A percentile compares a stretch with the other conserved stretches of the same genome.
Evolutionary conservation across 1,140 invertebrate species (phyloP).

Genomic region (Pseudomyrmex flavicornis): DNA sequence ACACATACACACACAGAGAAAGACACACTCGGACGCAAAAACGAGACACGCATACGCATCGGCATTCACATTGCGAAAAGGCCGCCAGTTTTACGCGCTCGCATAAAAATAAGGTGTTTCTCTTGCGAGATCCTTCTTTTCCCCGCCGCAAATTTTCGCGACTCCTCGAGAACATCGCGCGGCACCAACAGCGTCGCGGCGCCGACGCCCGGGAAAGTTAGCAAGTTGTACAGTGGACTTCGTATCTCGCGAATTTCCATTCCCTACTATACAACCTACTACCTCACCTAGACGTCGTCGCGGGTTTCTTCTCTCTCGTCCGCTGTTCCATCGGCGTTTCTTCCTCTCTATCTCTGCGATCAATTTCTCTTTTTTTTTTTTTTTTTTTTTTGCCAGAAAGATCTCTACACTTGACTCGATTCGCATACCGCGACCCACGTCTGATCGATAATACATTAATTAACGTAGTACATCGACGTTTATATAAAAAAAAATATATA

Average conservation of each 20-base stretch:
- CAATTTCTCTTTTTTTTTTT: constrained; percentile 20
- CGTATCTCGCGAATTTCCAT: constrained; percentile 87
- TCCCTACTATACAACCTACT: constrained; percentile 92
- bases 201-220: constrained; percentile 89
- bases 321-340: constrained; percentile 21
- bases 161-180: constrained; percentile 53
- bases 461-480: neutral
- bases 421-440: neutral
- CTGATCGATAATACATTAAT: neutral
- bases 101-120: neutral
- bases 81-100: constrained; percentile 1
- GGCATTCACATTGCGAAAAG: neutral
- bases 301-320: constrained; percentile 36
- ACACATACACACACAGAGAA: neutral
- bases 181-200: constrained; percentile 74
- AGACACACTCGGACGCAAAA: neutral
- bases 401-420: neutral
- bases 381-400: neutral
- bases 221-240: constrained; percentile 90
- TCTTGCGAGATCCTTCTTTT: neutral
- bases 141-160: neutral
- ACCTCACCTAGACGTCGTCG: constrained; percentile 88
- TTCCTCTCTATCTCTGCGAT: constrained; percentile 2
- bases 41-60: constrained; percentile 1
- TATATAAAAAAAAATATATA: neutral